A percentile compares a stretch with the other conserved stretches of the same genome.
These are phyloP conservation scores for Sphaerophoria rueppellii DNA, from an alignment of 2,888 invertebrate species.

Conservation along the genomic window DNA sequence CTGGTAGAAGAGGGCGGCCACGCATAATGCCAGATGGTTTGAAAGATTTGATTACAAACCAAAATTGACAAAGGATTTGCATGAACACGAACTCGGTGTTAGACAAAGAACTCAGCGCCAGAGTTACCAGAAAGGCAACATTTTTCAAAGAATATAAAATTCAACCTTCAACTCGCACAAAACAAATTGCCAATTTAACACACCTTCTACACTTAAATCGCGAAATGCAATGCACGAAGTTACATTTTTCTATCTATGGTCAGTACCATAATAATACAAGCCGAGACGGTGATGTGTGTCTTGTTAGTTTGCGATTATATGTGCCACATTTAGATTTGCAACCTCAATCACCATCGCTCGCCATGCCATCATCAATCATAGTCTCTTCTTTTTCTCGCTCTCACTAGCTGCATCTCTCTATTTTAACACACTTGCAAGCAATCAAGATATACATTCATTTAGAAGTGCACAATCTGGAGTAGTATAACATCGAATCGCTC, in stretches of 20 bases:
- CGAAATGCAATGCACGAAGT: neutral
- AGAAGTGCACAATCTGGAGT: constrained; percentile 3
- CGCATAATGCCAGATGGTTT: neutral
- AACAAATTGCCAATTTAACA: constrained; percentile 17
- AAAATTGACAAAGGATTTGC: neutral
- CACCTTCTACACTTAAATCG: constrained; percentile 3
- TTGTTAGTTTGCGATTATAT: constrained; percentile 29
- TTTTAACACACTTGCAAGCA: neutral
- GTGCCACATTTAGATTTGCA: constrained; percentile 50
- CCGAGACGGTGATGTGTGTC: constrained; percentile 43
- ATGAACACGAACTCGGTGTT: neutral
- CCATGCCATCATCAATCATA: constrained; percentile 32
- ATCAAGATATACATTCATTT: constrained; percentile 29
- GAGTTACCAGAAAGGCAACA: neutral
- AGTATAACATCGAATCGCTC: neutral
- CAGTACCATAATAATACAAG: constrained; percentile 38
- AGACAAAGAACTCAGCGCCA: neutral
- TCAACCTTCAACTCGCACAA: constrained; percentile 9
- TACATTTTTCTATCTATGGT: constrained; percentile 37
- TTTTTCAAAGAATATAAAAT: neutral
- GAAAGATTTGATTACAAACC: neutral
- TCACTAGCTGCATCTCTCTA: neutral
- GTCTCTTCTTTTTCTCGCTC: constrained; percentile 28
- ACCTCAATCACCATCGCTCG: constrained; percentile 5
- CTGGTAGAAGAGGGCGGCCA: neutral